Conservation (phyloP, 2,113 vertebrate genomes). For the Xenopus borealis region DNA sequence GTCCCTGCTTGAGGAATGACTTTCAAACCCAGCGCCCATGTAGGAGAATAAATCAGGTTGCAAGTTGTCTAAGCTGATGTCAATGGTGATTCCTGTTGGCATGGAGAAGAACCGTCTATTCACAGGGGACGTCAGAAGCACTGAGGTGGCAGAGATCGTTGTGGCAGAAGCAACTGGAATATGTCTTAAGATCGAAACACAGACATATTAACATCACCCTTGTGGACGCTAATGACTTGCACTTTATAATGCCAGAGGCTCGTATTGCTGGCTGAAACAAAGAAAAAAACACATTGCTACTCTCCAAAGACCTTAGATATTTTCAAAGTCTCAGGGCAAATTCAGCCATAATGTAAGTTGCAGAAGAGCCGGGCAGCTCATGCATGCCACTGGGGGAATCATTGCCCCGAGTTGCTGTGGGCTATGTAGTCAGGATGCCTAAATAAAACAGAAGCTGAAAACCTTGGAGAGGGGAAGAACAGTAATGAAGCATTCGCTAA, state of each 20-base stretch:
- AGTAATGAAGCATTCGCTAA: slow-evolving; percentile 68
- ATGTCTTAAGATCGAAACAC: slow-evolving; percentile 77
- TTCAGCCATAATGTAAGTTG: slow-evolving; percentile 67
- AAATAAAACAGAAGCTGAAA: slow-evolving; percentile 72
- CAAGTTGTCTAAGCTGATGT: slow-evolving; percentile 56
- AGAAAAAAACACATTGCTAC: slow-evolving; percentile 68
- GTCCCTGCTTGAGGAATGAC: slow-evolving; percentile 34
- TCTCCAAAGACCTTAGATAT: slow-evolving; percentile 75
- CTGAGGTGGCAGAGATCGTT: slow-evolving; percentile 76
- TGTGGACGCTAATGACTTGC: slow-evolving; percentile 73
- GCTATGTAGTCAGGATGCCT: slow-evolving; percentile 62
- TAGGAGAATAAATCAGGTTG: slow-evolving; percentile 56
- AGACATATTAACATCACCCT: slow-evolving; percentile 77
- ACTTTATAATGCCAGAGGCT: slow-evolving; percentile 77
- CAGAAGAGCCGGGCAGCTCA: slow-evolving; percentile 62
- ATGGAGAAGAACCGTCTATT: slow-evolving; percentile 63
- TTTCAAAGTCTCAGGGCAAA: slow-evolving; percentile 72
- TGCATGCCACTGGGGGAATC: slow-evolving; percentile 65
- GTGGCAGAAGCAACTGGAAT: slow-evolving; percentile 82
- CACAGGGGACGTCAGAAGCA: slow-evolving; percentile 67
- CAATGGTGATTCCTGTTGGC: slow-evolving; percentile 64
- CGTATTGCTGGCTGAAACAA: slow-evolving; percentile 72
- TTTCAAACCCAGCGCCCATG: slow-evolving; percentile 48
- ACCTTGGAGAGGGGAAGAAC: slow-evolving; percentile 63
- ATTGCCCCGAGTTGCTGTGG: slow-evolving; percentile 66